These are phyloP conservation scores for Nematostella vectensis DNA, from an alignment of 92 coral and sea anemone species.

Conservation along the genomic window DNA sequence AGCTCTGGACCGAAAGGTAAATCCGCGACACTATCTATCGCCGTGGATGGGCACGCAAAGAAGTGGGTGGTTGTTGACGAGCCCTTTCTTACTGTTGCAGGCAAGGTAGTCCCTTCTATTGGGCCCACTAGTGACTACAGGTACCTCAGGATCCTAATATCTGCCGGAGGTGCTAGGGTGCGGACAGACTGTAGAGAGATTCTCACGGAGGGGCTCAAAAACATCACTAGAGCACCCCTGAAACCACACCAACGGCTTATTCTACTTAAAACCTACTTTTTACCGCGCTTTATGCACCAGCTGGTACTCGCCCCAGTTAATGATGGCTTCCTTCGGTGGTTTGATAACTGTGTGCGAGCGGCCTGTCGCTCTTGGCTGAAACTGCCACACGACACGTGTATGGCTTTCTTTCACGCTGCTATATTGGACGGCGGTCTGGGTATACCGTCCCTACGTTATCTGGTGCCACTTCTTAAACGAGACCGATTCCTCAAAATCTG, in stretches of 20 bases:
- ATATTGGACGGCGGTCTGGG: no score
- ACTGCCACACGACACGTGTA: no score
- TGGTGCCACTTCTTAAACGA: constrained; percentile 5
- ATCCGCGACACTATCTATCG: constrained; percentile 12
- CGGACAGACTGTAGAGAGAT: neutral
- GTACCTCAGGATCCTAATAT: constrained; percentile 11
- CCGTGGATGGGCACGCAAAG: constrained; percentile 17
- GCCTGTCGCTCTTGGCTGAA: no score
- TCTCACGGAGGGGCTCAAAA: constrained; percentile 2
- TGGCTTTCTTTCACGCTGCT: no score
- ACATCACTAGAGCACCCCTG: no score
- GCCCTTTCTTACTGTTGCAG: neutral
- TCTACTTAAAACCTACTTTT: no score
- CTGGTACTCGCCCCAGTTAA: no score
- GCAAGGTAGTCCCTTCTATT: constrained; percentile 5
- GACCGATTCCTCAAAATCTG: neutral
- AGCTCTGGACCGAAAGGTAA: constrained; percentile 6
- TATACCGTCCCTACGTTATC: no score
- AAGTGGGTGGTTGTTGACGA: constrained; percentile 1
- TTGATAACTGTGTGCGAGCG: no score
- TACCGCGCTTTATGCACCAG: no score
- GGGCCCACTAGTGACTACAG: neutral
- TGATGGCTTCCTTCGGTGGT: no score
- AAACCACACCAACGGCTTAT: no score
- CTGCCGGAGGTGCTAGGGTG: neutral